Conservation (phyloP, 2,797 vertebrate species). For the Anas bernieri region DNA sequence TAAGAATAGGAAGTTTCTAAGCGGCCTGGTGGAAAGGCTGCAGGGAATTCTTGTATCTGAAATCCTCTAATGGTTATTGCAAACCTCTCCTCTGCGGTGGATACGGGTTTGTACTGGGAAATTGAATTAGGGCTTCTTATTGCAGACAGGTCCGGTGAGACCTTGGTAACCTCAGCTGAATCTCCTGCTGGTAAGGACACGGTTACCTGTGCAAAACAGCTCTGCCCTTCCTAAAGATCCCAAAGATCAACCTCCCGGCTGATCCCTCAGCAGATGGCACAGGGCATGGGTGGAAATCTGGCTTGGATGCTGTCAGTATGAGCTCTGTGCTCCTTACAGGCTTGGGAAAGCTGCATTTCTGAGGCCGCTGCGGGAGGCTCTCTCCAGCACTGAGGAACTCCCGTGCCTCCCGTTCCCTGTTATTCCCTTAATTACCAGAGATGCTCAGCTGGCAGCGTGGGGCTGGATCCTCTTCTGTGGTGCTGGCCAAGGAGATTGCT, state of each 20-base stretch:
- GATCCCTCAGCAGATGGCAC: neutral
- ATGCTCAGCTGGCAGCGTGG: neutral
- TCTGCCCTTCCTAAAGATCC: neutral
- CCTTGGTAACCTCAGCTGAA: neutral
- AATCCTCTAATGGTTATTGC: neutral
- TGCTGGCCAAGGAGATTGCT: rapidly evolving
- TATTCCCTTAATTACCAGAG: neutral
- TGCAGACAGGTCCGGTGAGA: neutral
- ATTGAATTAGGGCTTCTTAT: neutral
- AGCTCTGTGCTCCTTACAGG: neutral
- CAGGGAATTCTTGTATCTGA: neutral
- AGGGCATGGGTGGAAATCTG: neutral
- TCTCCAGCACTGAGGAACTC: neutral
- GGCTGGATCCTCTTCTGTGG: neutral
- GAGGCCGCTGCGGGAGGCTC: neutral
- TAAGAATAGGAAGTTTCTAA: neutral
- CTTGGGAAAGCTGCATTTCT: neutral
- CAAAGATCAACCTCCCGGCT: neutral
- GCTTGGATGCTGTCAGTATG: neutral
- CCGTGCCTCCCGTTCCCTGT: neutral
- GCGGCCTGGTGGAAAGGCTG: neutral
- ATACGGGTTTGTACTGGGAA: neutral
- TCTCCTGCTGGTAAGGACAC: neutral
- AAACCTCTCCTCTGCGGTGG: neutral
- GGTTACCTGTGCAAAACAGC: neutral